phyloP scores from a whole-genome alignment of 2,113 vertebrate genomes.

The Phaethornis superciliosus region DNA sequence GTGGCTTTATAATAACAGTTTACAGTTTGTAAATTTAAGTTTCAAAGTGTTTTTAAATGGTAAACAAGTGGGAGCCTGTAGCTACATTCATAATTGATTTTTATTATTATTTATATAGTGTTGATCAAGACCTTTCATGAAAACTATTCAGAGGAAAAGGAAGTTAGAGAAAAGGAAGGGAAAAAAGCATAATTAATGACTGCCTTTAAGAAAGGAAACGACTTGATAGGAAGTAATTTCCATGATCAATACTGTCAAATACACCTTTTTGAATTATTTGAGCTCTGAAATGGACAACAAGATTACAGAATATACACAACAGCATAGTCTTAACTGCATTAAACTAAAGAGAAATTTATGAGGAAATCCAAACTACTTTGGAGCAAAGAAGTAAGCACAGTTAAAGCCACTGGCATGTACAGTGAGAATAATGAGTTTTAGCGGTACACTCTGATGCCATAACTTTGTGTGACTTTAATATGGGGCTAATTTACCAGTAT shows the following conservation, averaged over 20 bases:
- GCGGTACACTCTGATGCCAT: not conserved
- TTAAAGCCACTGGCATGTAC: not conserved
- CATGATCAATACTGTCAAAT: conserved; percentile 2
- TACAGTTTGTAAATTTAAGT: not conserved
- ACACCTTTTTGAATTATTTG: not conserved
- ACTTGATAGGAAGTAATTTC: conserved; percentile 1
- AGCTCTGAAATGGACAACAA: not conserved
- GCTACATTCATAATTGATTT: not conserved
- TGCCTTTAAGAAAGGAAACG: not conserved
- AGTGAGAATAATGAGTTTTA: not conserved
- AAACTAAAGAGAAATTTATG: not conserved
- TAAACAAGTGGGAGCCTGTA: conserved; percentile 8
- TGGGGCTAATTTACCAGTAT: not conserved
- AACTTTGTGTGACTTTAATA: not conserved
- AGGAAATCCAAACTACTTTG: not conserved
- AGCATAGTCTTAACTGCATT: not conserved
- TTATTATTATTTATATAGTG: not conserved
- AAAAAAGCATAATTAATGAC: conserved; percentile 11
- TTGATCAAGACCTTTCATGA: not conserved
- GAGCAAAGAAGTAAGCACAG: not conserved
- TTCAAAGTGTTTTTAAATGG: not conserved
- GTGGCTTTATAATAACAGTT: not conserved
- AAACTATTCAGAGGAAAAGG: not conserved
- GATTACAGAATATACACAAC: not conserved
- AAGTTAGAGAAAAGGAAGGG: not conserved